phyloP scores from a whole-genome alignment of 2,113 vertebrate species.

The Cryptotis parvus region DNA sequence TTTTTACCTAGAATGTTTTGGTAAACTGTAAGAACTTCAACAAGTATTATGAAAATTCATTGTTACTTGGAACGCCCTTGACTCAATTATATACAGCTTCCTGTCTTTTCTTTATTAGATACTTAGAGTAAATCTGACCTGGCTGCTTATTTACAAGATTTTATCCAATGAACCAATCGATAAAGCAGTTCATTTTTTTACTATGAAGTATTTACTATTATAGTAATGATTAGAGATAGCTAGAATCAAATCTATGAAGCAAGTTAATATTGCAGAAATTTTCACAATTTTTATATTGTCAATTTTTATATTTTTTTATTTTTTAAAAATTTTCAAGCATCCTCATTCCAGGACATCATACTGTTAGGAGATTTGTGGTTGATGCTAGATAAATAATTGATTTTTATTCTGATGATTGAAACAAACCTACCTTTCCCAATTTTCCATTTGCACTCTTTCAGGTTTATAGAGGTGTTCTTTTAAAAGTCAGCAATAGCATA shows the following conservation, averaged over 20 bases:
- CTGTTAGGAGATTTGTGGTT: background rate
- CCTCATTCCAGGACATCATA: background rate
- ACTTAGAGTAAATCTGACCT: background rate
- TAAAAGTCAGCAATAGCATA: background rate
- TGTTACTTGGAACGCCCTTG: background rate
- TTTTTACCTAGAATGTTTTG: background rate
- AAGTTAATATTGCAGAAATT: background rate
- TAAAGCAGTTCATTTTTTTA: background rate
- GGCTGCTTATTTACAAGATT: background rate
- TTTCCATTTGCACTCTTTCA: background rate
- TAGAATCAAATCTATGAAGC: background rate
- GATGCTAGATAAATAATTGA: background rate
- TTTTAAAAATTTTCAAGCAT: background rate
- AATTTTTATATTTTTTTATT: background rate
- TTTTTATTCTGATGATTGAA: constrained; percentile 4
- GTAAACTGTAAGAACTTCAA: background rate
- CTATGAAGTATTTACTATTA: background rate
- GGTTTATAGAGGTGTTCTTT: constrained; percentile 42
- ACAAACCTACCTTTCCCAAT: background rate
- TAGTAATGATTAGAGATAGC: background rate
- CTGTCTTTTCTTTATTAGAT: background rate
- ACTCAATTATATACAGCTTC: background rate
- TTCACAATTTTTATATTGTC: background rate
- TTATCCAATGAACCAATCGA: background rate
- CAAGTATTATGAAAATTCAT: background rate